A percentile compares a stretch with the other conserved stretches of the same genome.
phyloP scores from a whole-genome alignment of 2,113 vertebrate genomes.

The Bujurquina vittata region DNA sequence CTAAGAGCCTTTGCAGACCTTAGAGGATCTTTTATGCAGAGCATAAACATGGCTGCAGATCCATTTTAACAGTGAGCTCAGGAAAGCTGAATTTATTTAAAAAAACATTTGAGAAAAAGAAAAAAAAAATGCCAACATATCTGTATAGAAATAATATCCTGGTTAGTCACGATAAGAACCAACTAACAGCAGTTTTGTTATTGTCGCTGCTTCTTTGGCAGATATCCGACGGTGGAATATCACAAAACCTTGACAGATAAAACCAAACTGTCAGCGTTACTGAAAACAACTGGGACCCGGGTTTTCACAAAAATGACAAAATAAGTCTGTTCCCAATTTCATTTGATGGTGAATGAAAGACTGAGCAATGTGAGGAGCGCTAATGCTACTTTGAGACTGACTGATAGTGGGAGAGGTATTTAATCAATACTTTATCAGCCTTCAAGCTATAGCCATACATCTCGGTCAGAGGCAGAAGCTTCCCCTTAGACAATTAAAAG shows the following conservation, averaged over 20 bases:
- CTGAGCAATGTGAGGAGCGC: conserved; percentile 8
- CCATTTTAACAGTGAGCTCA: not conserved
- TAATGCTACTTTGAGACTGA: conserved; percentile 21
- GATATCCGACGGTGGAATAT: not conserved
- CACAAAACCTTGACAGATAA: not conserved
- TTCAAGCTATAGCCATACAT: not conserved
- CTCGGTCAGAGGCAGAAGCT: not conserved
- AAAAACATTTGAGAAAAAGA: not conserved
- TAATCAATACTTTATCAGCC: conserved; percentile 68
- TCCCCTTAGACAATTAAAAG: conserved; percentile 50
- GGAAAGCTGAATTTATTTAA: not conserved
- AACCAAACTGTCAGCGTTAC: not conserved
- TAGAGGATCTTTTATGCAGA: not conserved
- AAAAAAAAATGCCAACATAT: not conserved
- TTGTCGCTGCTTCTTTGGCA: not conserved
- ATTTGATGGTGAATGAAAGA: conserved; percentile 8
- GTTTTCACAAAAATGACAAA: not conserved
- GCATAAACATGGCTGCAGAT: not conserved
- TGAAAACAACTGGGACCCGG: not conserved
- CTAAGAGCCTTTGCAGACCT: not conserved
- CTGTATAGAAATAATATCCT: not conserved
- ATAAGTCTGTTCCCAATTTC: conserved; percentile 9
- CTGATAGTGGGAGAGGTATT: conserved; percentile 38
- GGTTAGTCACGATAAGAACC: not conserved
- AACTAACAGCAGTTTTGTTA: not conserved